A percentile compares a stretch with the other conserved stretches of the same genome.
Evolutionary conservation across 2,113 vertebrate genomes (phyloP).

Genomic region (Phrynosoma blainvillii): DNA sequence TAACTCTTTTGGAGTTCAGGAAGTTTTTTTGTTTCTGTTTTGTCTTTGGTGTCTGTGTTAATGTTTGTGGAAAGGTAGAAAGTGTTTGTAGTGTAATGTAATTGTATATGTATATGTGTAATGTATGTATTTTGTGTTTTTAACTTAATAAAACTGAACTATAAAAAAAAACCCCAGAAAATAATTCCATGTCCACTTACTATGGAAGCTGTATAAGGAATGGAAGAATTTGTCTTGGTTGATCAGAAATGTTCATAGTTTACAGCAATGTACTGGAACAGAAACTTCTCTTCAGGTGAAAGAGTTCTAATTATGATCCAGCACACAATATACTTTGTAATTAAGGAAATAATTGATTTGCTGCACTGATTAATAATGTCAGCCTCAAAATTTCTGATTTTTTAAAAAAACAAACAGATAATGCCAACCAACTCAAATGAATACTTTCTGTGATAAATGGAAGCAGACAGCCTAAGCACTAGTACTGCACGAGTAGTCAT

Average conservation of each 20-base stretch:
- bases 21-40: too few species aligned
- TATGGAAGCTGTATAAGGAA: not conserved
- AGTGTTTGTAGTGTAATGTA: too few species aligned
- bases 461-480: not conserved
- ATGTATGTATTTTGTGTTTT: too few species aligned
- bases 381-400: not conserved
- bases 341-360: slow-evolving; percentile 18
- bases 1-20: too few species aligned
- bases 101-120: too few species aligned
- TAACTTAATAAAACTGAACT: too few species aligned
- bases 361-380: slow-evolving; percentile 12
- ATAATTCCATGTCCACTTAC: fast-evolving
- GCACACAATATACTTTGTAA: not conserved
- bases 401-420: not conserved
- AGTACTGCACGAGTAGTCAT: fast-evolving
- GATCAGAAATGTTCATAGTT: not conserved
- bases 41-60: too few species aligned
- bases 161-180: too few species aligned
- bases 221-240: not conserved
- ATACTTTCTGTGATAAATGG: not conserved
- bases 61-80: too few species aligned
- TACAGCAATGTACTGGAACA: not conserved
- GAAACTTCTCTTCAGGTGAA: not conserved
- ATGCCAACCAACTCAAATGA: not conserved
- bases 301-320: too few species aligned